phyloP scores from a whole-genome alignment of 2,113 vertebrate genomes.

The Dromiciops gliroides region DNA sequence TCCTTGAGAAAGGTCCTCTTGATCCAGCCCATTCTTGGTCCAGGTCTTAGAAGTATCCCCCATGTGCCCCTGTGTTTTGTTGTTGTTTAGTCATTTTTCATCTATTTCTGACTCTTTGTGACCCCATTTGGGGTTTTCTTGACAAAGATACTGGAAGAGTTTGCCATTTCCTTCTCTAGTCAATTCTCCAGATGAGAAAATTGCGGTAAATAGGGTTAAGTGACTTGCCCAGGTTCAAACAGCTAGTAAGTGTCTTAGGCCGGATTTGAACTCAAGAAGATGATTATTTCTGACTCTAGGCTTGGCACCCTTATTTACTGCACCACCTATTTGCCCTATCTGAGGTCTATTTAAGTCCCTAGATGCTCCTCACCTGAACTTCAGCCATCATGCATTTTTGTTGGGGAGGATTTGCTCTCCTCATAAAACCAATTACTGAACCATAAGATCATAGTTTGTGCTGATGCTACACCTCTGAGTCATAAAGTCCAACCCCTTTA shows the following conservation, averaged over 20 bases:
- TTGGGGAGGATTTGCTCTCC: neutral
- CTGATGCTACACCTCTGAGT: neutral
- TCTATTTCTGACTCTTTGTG: no score
- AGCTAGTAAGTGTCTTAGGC: no score
- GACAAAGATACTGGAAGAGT: neutral
- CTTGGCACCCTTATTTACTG: no score
- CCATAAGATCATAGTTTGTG: neutral
- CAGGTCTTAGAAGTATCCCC: neutral
- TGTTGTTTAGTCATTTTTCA: no score
- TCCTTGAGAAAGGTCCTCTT: conserved; percentile 69
- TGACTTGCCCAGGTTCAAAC: neutral
- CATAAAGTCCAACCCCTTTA: neutral
- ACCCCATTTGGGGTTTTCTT: neutral
- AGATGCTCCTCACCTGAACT: neutral
- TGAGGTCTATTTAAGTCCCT: neutral
- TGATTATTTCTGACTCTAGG: neutral
- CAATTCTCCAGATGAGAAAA: neutral
- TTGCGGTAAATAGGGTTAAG: neutral
- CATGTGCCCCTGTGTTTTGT: neutral
- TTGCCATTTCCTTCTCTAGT: neutral
- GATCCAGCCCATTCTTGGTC: neutral
- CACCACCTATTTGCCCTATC: neutral
- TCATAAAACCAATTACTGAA: neutral
- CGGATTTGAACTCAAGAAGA: neutral
- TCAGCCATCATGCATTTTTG: neutral